These are phyloP conservation scores for Hymenopus coronatus DNA, from an alignment of 2,888 invertebrate genomes.

Conservation along the genomic window DNA sequence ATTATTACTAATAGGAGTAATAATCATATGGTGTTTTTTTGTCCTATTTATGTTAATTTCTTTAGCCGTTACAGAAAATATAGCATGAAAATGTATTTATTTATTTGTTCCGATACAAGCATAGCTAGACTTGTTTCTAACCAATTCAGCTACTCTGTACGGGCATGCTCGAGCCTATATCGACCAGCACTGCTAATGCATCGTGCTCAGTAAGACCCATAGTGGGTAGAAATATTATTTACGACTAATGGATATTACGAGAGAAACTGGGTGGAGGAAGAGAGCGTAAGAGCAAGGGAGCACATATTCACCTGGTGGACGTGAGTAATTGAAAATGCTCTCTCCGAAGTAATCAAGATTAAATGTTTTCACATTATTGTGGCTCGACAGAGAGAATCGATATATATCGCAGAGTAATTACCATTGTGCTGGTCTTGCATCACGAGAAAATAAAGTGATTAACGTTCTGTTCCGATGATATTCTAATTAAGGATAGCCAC, in stretches of 20 bases:
- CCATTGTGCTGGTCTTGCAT: not conserved
- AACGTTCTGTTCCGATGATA: not conserved
- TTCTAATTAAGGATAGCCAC: not conserved
- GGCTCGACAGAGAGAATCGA: not conserved
- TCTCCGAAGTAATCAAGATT: not conserved
- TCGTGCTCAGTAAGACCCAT: not conserved
- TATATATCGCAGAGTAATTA: not conserved
- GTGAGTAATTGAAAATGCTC: not conserved
- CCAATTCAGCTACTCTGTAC: not conserved
- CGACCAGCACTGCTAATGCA: not conserved
- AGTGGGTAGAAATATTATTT: not conserved
- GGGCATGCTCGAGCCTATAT: not conserved
- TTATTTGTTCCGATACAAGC: not conserved
- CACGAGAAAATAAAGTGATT: slow-evolving; percentile 4
- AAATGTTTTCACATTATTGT: not conserved
- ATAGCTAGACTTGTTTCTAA: not conserved
- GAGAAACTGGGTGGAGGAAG: not conserved
- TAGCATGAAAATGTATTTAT: not conserved
- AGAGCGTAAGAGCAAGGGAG: not conserved
- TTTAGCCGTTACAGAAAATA: too few species aligned
- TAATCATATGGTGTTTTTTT: too few species aligned
- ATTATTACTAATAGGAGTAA: too few species aligned
- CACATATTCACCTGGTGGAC: not conserved
- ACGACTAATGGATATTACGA: not conserved
- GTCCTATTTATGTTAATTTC: too few species aligned